Percentiles rank a stretch among this genome's conserved stretches.
phyloP scores from a whole-genome alignment of 1,140 invertebrate genomes.

The Drosophila willistoni region DNA sequence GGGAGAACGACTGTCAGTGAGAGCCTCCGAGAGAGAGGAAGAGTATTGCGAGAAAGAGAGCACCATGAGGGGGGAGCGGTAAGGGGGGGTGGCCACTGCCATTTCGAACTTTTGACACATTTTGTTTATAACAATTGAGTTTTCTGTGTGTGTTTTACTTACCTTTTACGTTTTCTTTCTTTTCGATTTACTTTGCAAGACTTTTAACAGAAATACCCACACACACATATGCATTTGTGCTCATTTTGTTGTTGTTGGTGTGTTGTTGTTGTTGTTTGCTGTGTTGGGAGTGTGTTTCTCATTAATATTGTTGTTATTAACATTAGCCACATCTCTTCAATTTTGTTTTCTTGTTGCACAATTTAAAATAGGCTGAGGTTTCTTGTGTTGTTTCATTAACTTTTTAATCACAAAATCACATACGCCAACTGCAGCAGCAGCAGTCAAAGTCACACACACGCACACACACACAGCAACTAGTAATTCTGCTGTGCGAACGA shows the following conservation, averaged over 20 bases:
- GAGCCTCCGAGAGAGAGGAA: slow-evolving; percentile 11
- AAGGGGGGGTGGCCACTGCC: slow-evolving; percentile 10
- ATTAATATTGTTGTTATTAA: background rate
- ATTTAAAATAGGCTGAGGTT: slow-evolving; percentile 33
- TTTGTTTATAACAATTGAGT: slow-evolving; percentile 63
- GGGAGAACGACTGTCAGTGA: background rate
- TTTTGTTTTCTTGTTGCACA: slow-evolving; percentile 9
- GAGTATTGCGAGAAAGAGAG: slow-evolving; percentile 8
- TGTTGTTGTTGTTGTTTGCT: slow-evolving; percentile 3
- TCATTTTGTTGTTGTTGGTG: slow-evolving; percentile 18
- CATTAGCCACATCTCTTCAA: slow-evolving; percentile 28
- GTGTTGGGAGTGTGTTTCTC: slow-evolving; percentile 20
- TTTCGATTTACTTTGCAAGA: slow-evolving; percentile 32
- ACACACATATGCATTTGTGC: slow-evolving; percentile 13
- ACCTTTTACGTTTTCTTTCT: slow-evolving; percentile 48
- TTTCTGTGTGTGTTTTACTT: slow-evolving; percentile 44
- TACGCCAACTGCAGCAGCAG: slow-evolving; percentile 74
- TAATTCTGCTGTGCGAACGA: slow-evolving; percentile 68
- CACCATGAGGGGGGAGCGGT: background rate
- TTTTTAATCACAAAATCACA: slow-evolving; percentile 52
- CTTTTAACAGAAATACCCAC: slow-evolving; percentile 45
- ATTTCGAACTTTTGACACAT: slow-evolving; percentile 64
- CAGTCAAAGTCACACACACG: slow-evolving; percentile 69
- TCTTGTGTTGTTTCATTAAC: slow-evolving; percentile 32
- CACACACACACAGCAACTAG: slow-evolving; percentile 75